Evolutionary conservation across 2,797 vertebrate species (phyloP), one percentile per base, ranked within the genome.

Genomic region (Diceros bicornis): DNA sequence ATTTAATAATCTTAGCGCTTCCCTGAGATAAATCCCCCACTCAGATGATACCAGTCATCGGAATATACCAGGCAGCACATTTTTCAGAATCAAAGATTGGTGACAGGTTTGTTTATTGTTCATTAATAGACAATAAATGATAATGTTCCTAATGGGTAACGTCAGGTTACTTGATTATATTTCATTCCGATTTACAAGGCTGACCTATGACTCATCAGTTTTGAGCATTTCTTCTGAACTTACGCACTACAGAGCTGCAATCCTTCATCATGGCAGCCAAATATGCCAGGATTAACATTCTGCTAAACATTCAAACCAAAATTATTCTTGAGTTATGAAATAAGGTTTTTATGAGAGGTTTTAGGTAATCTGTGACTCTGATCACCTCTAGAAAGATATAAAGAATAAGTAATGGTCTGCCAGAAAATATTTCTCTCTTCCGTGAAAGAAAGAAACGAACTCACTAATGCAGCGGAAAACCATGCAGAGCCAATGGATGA

Each of bases 111-210:
- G 96, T 98, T 98, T 98, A 97, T 95, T 96, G 66, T 97, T 98
- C 97, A 97, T 98, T 98, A 98, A 98, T 98, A 98, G 98, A 97
- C 97, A 98, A 96, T 55, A 97, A 98, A 97, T 34, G 86, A 96
- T 79, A 97, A 89, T 8, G 29, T 96, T 95, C 75, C 83, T 79
- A 78, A 82, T 52, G 77, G 96, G 97, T 96, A 92, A 94, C 69
- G 68, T 25, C 27, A 89, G 75, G 85, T 91, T 96, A 96, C 97
- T 84, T 97, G 95, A 98, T 98, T 98, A 95, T 85, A 97, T 96
- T 97, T 97, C 96, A 85, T 97, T 96, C 94, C 92, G 93, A 94
- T 98, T 98, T 97, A 89, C 64, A 86, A 97, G 97, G 94, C 90
- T 98, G 97, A 96, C 97, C 98, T 96, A 93, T 97, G 98, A 97